Base-by-base conservation (phyloP, 1,140 invertebrate genomes). In the Eupristina koningsbergeri region DNA sequence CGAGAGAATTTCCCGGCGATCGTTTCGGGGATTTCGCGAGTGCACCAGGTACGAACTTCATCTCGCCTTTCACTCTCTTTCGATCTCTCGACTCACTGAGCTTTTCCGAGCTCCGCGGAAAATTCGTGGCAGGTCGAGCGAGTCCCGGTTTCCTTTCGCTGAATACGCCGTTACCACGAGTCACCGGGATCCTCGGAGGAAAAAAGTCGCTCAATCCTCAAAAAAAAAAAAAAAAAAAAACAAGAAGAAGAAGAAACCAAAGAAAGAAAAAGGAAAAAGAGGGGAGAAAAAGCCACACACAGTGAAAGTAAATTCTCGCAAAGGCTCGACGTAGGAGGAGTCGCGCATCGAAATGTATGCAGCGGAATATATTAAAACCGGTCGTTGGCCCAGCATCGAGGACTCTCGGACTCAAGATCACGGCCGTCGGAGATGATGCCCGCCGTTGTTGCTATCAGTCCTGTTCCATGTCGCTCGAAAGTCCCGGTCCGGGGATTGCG, bases 331-430 rank as follows among this genome's bases (percentile, higher is more conserved):
- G 64, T 19, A 34, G 3, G 53, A 26, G 53, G 53, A 22, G 29
- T 0, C 58, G 41, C 61, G 36, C 29, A 79, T 79, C 31, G 11
- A 79, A 67, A 79, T 67, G 41, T 11, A 45, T n/a, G 61, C 47
- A 58, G 39, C 22, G 22, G 77, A 81, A 85, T 81, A 85, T 67
- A 79, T 79, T 82, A 87, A 87, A 88, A 88, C 87, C 88, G 87
- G 88, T 88, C 87, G 87, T 86, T 86, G 84, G 78, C 84, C 73
- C 77, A 87, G 86, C 81, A 76, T 74, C 41, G 41, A 78, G 47
- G 71, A 83, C 86, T 85, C 63, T 22, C 19, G 22, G 26, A 5
- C 29, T 61, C 88, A 89, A 89, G 87, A 89, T 89, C 87, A 89
- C 36, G 88, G 88, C 76, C 88, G 88, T 50, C 47, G 47, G 47